phyloP scores from a whole-genome alignment of 2,888 invertebrate species.

The Siphlonurus alternatus region DNA sequence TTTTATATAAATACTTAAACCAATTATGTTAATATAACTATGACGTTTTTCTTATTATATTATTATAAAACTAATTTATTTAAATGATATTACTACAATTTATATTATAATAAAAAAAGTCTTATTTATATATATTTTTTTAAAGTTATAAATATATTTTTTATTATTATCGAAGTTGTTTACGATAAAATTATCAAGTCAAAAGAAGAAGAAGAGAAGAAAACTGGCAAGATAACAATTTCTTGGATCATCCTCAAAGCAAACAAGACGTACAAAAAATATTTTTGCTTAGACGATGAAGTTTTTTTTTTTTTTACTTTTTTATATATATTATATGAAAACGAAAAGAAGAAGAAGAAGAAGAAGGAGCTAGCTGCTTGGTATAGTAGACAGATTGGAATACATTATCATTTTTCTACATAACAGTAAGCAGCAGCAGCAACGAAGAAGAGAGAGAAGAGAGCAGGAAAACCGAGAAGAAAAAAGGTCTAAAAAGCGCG shows the following conservation, averaged over 20 bases:
- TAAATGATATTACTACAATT: background rate
- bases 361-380: background rate
- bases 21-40: background rate
- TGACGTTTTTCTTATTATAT: background rate
- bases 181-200: conserved; percentile 2
- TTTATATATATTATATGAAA: background rate
- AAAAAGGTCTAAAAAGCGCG: too few relatives aligned
- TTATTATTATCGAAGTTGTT: background rate
- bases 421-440: background rate
- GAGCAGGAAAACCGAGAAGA: too few relatives aligned
- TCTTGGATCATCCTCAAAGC: conserved; percentile 1
- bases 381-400: background rate
- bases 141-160: background rate
- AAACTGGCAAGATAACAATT: background rate
- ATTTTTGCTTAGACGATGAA: background rate
- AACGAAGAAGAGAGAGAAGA: background rate
- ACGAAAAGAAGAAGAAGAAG: background rate
- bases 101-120: background rate
- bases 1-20: background rate
- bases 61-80: background rate
- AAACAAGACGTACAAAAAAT: background rate
- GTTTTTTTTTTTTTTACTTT: background rate
- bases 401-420: background rate
- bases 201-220: background rate
- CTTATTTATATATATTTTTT: background rate